Conservation (phyloP, 2,113 vertebrate genomes). For the Zeus faber region DNA sequence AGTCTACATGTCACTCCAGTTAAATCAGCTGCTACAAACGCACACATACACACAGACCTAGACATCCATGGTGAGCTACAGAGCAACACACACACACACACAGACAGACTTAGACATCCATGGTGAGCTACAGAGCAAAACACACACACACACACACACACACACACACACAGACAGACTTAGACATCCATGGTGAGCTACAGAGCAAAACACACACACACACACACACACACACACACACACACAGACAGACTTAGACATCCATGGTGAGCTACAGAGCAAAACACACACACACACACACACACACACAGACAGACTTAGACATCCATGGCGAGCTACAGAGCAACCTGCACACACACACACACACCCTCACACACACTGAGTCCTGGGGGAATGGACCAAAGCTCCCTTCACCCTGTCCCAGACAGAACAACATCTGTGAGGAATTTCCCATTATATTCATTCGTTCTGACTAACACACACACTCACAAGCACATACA, state of each 20-base stretch:
- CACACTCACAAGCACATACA: neutral
- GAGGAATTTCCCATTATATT: neutral
- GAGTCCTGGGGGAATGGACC: neutral
- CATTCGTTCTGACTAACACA: neutral
- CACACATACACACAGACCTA: conserved; percentile 3
- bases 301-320: too few relatives aligned
- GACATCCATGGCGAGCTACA: too few relatives aligned
- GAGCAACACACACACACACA: neutral
- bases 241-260: too few relatives aligned
- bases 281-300: too few relatives aligned
- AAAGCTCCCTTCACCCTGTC: conserved; percentile 1
- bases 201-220: too few relatives aligned
- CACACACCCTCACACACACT: conserved; percentile 2
- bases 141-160: conserved; percentile 1
- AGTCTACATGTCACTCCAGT: neutral
- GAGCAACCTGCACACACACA: too few relatives aligned
- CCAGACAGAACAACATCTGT: conserved; percentile 4
- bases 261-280: too few relatives aligned
- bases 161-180: neutral
- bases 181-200: too few relatives aligned
- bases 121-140: too few relatives aligned
- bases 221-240: too few relatives aligned
- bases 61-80: too few relatives aligned
- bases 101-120: neutral
- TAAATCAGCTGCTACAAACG: neutral